A percentile compares a stretch with the other conserved stretches of the same genome.
Conservation (phyloP, 1,140 invertebrate species). For the Sycophaga agraensis region DNA sequence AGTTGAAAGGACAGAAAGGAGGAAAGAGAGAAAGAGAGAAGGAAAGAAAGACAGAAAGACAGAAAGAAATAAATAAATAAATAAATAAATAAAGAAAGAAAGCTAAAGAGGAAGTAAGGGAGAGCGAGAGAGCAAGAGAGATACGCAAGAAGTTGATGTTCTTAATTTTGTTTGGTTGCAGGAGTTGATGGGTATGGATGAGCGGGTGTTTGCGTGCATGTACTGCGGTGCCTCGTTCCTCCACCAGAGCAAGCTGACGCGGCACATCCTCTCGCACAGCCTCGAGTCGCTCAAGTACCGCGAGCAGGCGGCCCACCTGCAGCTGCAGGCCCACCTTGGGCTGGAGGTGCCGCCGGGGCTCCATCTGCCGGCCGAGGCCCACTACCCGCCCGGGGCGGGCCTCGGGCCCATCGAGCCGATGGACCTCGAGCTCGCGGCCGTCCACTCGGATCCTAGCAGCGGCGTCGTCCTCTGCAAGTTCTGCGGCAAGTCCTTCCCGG, state of each 20-base stretch:
- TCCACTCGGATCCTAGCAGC: conserved; percentile 64
- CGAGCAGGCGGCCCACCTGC: conserved; percentile 61
- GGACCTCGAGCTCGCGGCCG: conserved; percentile 54
- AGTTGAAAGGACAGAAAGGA: too few species aligned
- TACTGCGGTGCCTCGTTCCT: conserved; percentile 85
- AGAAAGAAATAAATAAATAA: conserved; percentile 6
- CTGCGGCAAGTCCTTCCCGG: conserved; percentile 86
- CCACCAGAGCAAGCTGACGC: conserved; percentile 84
- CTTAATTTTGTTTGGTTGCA: conserved; percentile 84
- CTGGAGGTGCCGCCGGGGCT: conserved; percentile 29
- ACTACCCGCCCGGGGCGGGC: conserved; percentile 48
- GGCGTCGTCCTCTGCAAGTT: conserved; percentile 83
- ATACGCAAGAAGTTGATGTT: conserved; percentile 84
- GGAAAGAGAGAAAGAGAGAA: background rate
- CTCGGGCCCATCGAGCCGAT: conserved; percentile 53
- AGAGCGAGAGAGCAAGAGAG: conserved; percentile 31
- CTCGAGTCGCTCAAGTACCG: conserved; percentile 83
- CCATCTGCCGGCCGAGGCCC: conserved; percentile 53
- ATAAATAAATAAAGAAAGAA: conserved; percentile 9
- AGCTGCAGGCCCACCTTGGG: conserved; percentile 60
- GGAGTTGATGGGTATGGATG: conserved; percentile 79
- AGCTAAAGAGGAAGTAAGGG: conserved; percentile 21
- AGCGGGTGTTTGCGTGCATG: conserved; percentile 75
- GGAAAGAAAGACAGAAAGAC: conserved; percentile 19
- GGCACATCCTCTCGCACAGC: conserved; percentile 84